Conservation (phyloP, 2,797 vertebrate species). For the Australoheros facetus region DNA sequence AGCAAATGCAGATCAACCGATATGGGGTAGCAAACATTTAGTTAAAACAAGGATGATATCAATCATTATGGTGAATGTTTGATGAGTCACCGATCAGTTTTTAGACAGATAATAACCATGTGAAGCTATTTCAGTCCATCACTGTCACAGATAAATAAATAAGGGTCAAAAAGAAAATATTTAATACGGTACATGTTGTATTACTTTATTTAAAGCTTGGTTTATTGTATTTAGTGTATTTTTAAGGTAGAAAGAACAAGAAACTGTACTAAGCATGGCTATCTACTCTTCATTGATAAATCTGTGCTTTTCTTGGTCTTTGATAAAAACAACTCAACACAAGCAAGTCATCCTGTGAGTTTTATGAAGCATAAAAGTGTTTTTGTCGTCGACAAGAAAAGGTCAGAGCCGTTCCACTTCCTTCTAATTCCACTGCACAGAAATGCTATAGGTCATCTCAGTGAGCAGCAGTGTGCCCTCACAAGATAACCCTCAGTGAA, state of each 20-base stretch:
- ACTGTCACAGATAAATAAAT: neutral
- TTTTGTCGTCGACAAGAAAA: neutral
- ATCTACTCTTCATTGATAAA: no score
- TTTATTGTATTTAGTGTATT: no score
- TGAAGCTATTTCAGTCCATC: neutral
- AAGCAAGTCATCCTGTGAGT: no score
- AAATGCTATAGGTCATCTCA: neutral
- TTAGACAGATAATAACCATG: neutral
- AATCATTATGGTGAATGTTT: neutral
- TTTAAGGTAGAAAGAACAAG: no score
- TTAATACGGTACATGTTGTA: rapidly evolving
- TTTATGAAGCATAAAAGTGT: neutral
- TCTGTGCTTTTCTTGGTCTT: no score
- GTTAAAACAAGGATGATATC: neutral
- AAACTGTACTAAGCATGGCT: no score
- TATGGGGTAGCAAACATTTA: neutral
- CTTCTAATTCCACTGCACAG: neutral
- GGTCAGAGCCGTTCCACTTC: neutral
- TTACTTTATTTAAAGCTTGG: no score
- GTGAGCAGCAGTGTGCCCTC: neutral
- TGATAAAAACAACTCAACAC: no score
- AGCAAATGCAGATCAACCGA: neutral
- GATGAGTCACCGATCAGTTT: neutral
- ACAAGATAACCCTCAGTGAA: neutral
- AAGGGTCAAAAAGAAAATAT: neutral